Evolutionary conservation across 2,888 invertebrate genomes (phyloP).

Genomic region (Automeris io): DNA sequence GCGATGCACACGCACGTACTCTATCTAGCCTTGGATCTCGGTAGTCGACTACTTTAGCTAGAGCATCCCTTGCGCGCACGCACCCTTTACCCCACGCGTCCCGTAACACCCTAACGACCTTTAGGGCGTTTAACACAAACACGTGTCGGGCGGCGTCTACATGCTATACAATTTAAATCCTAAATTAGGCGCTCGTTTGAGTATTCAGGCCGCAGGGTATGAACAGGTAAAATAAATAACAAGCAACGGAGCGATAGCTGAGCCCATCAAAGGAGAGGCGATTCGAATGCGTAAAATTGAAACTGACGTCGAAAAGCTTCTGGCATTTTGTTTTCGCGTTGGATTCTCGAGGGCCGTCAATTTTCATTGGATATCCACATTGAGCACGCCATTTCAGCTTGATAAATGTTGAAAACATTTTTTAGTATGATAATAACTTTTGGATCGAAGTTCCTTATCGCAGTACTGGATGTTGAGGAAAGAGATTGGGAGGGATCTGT

Average conservation of each 20-base stretch:
- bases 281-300: conserved; percentile 3
- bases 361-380: background rate
- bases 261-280: background rate
- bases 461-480: no score
- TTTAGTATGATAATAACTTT: no score
- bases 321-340: conserved; percentile 1
- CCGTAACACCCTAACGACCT: no score
- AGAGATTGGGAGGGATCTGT: no score
- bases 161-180: background rate
- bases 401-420: background rate
- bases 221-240: conserved; percentile 1
- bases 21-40: no score
- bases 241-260: background rate
- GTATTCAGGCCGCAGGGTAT: background rate
- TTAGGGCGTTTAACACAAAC: no score
- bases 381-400: background rate
- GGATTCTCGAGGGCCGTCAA: background rate
- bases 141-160: no score
- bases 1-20: no score
- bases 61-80: no score
- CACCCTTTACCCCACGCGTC: no score
- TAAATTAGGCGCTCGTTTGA: background rate
- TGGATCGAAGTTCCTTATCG: no score
- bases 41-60: no score
- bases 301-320: conserved; percentile 3